Percentiles rank a stretch among this genome's conserved stretches.
Conservation (phyloP, 1,140 invertebrate species). For the Neuroterus valhalla region DNA sequence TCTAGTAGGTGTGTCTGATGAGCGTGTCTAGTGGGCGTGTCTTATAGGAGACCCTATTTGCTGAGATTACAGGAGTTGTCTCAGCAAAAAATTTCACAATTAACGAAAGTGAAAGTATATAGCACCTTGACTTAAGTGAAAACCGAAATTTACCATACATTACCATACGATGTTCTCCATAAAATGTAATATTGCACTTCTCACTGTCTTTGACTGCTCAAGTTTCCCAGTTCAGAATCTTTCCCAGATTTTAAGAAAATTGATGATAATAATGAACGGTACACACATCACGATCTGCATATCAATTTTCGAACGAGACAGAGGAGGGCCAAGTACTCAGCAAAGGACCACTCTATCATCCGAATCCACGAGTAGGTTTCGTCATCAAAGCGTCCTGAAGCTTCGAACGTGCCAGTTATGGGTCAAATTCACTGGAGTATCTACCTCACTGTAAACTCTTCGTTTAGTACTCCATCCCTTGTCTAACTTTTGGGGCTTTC, state of each 20-base stretch:
- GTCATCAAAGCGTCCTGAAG: conserved; percentile 34
- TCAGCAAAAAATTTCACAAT: too few relatives aligned
- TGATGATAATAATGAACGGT: background rate
- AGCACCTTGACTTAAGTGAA: too few relatives aligned
- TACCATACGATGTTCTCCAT: too few relatives aligned
- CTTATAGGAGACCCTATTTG: too few relatives aligned
- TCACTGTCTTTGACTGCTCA: too few relatives aligned
- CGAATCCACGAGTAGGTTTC: conserved; percentile 20
- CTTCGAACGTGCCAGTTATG: conserved; percentile 37
- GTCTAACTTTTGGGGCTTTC: conserved; percentile 25
- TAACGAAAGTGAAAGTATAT: too few relatives aligned
- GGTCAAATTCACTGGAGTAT: conserved; percentile 31
- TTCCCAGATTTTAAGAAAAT: background rate
- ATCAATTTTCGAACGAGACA: conserved; percentile 4
- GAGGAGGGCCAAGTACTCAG: conserved; percentile 16
- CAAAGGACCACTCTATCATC: conserved; percentile 26
- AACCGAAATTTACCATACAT: too few relatives aligned
- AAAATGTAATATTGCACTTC: too few relatives aligned
- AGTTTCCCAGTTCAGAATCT: background rate
- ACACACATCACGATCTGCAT: conserved; percentile 21
- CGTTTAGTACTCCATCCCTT: conserved; percentile 14
- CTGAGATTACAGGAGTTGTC: too few relatives aligned
- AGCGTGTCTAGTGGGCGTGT: too few relatives aligned
- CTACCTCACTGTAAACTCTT: conserved; percentile 17
- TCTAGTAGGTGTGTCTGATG: too few relatives aligned